Percentiles rank a stretch among this genome's conserved stretches.
phyloP scores from a whole-genome alignment of 2,113 vertebrate genomes.

The Boulengeromyrus knoepffleri region DNA sequence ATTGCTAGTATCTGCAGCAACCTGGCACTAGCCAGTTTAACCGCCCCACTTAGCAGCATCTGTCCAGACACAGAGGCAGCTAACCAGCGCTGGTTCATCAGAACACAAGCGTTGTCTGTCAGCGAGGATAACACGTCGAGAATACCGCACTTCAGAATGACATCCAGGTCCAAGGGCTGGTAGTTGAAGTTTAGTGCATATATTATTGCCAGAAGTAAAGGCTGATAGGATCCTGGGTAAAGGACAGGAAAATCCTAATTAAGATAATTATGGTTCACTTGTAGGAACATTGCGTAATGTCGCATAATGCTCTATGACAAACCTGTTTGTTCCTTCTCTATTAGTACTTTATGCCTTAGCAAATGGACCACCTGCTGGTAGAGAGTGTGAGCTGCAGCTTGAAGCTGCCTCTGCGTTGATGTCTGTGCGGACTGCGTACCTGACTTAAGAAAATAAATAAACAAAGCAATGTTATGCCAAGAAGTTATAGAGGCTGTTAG shows the following conservation, averaged over 20 bases:
- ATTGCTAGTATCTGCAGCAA: slow-evolving; percentile 67
- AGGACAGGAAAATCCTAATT: not conserved
- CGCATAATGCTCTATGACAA: not conserved
- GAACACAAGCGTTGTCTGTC: slow-evolving; percentile 61
- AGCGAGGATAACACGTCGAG: slow-evolving; percentile 62
- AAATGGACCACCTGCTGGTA: slow-evolving; percentile 66
- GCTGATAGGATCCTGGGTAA: slow-evolving; percentile 58
- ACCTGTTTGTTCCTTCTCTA: slow-evolving; percentile 59
- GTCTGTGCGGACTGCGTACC: slow-evolving; percentile 57
- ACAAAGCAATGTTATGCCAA: not conserved
- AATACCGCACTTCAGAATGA: slow-evolving; percentile 58
- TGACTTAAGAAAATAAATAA: slow-evolving; percentile 39
- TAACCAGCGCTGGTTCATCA: slow-evolving; percentile 66
- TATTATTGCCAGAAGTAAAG: slow-evolving; percentile 64
- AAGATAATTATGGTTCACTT: not conserved
- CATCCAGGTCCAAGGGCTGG: slow-evolving; percentile 62
- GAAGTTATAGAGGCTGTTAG: not conserved
- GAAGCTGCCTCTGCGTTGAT: slow-evolving; percentile 53
- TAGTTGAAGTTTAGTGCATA: slow-evolving; percentile 67
- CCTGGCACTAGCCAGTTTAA: slow-evolving; percentile 58
- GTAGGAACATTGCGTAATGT: not conserved
- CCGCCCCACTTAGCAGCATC: slow-evolving; percentile 52
- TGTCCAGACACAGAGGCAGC: slow-evolving; percentile 54
- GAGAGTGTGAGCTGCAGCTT: slow-evolving; percentile 60
- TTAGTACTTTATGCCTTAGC: slow-evolving; percentile 54